These are phyloP conservation scores for Sebastes steindachneri DNA, from an alignment of 2,797 vertebrate species.

Conservation along the genomic window DNA sequence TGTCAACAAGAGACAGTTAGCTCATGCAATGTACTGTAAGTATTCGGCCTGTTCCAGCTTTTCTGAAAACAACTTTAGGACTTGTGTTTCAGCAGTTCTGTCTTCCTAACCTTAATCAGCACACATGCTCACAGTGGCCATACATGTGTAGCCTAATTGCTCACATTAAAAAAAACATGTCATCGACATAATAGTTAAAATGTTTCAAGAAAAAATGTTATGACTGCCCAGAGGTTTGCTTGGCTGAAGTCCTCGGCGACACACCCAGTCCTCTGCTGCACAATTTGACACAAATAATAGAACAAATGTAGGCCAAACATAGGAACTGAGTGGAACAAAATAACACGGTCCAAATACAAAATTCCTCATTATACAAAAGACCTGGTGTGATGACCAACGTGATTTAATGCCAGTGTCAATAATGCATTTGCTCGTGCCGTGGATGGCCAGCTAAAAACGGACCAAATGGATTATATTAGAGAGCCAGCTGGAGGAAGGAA, in stretches of 20 bases:
- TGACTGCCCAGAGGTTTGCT: conserved; percentile 59
- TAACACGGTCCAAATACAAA: conserved; percentile 33
- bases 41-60: conserved; percentile 12
- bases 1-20: conserved; percentile 11
- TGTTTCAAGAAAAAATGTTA: conserved; percentile 54
- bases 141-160: conserved; percentile 35
- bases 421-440: conserved; percentile 10
- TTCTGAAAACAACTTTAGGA: conserved; percentile 7
- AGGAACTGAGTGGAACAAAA: conserved; percentile 27
- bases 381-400: conserved; percentile 22
- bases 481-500: conserved; percentile 1
- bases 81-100: conserved; percentile 11
- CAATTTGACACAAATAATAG: conserved; percentile 42
- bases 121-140: conserved; percentile 15
- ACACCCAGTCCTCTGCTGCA: conserved; percentile 43
- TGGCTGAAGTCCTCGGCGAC: conserved; percentile 32
- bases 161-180: conserved; percentile 44
- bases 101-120: not conserved
- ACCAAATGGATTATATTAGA: conserved; percentile 15
- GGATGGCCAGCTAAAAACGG: not conserved
- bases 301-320: conserved; percentile 3
- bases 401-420: conserved; percentile 38
- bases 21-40: not conserved
- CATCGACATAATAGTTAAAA: conserved; percentile 28
- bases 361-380: conserved; percentile 49